Conservation (phyloP, 2,113 vertebrate genomes). For the Laticauda colubrina region DNA sequence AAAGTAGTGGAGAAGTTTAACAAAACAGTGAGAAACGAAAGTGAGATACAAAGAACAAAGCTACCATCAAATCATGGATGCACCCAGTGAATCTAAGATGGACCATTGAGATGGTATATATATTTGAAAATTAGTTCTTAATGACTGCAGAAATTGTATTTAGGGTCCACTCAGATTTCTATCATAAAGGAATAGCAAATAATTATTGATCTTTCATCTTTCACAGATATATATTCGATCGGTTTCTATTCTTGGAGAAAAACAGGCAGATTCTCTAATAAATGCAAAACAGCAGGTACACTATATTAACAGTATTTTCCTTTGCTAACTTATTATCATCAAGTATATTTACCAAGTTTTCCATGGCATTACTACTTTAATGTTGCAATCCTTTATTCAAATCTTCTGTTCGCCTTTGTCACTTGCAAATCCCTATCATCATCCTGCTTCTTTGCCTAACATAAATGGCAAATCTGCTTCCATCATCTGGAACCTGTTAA, state of each 20-base stretch:
- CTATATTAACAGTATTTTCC: not conserved
- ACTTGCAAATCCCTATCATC: not conserved
- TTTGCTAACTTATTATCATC: not conserved
- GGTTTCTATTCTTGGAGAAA: not conserved
- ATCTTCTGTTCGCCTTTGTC: not conserved
- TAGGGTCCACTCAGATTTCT: not conserved
- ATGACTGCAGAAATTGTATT: not conserved
- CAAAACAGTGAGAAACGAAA: not conserved
- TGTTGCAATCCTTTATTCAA: not conserved
- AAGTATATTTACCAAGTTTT: not conserved
- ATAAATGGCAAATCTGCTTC: not conserved
- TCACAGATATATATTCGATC: not conserved
- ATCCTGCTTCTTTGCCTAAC: not conserved
- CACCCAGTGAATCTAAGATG: not conserved
- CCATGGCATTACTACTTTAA: not conserved
- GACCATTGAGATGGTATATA: not conserved
- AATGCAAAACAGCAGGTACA: not conserved
- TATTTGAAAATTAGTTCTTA: not conserved
- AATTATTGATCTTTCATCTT: not conserved
- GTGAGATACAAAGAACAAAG: not conserved
- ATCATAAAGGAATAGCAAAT: not conserved
- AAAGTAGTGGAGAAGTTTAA: not conserved
- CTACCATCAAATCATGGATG: not conserved
- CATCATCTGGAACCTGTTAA: not conserved
- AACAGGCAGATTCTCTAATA: not conserved